Percentiles rank a stretch among this genome's conserved stretches.
These are phyloP conservation scores for Zaprionus gabonicus DNA, from an alignment of 1,140 invertebrate species.

Conservation along the genomic window DNA sequence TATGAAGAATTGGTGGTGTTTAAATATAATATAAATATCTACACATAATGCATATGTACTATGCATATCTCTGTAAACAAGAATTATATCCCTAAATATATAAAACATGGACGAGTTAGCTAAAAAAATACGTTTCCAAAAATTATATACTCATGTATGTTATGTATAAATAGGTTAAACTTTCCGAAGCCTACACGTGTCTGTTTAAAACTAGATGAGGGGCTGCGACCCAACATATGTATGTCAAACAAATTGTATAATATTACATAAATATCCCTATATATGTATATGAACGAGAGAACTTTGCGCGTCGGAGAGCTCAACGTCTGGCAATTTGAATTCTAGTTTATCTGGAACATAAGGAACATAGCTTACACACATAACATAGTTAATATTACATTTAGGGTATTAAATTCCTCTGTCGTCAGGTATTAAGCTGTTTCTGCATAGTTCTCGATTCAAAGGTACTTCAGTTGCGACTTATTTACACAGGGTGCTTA, in stretches of 20 bases:
- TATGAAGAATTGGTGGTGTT: constrained; percentile 18
- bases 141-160: constrained; percentile 46
- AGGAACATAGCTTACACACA: constrained; percentile 46
- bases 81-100: constrained; percentile 64
- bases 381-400: constrained; percentile 3
- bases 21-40: constrained; percentile 25
- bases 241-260: constrained; percentile 3
- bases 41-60: background rate
- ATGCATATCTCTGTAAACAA: constrained; percentile 30
- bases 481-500: constrained; percentile 50
- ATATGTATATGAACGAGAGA: background rate
- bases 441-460: constrained; percentile 16
- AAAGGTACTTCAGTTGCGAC: constrained; percentile 80
- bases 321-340: constrained; percentile 11
- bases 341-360: constrained; percentile 19
- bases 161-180: constrained; percentile 51
- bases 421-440: background rate
- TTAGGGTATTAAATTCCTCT: background rate
- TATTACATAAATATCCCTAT: background rate
- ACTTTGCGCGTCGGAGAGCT: background rate
- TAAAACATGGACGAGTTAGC: constrained; percentile 67
- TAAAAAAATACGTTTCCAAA: constrained; percentile 62
- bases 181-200: constrained; percentile 42
- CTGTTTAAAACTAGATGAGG: constrained; percentile 58
- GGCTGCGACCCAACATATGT: constrained; percentile 10